Percentiles rank a stretch among this genome's conserved stretches.
Conservation (phyloP, 2,797 vertebrate species). For the Menidia menidia region DNA sequence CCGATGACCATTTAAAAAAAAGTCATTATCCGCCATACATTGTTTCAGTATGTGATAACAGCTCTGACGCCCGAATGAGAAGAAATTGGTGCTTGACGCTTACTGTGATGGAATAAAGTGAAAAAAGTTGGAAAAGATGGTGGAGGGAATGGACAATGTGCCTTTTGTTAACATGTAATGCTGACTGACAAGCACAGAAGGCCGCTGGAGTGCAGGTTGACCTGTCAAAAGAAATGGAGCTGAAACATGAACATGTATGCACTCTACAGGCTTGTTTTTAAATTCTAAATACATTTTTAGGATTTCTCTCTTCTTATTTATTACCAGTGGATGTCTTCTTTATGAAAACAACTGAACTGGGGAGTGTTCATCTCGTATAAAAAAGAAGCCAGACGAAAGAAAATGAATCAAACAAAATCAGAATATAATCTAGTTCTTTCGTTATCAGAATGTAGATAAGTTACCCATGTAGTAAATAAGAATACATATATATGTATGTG, state of each 20-base stretch:
- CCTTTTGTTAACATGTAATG: conserved; percentile 40
- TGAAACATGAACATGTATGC: conserved; percentile 13
- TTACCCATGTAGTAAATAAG: conserved; percentile 46
- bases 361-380: conserved; percentile 8
- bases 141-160: conserved; percentile 35
- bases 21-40: no score
- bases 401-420: conserved; percentile 23
- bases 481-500: conserved; percentile 22
- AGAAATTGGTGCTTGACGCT: neutral
- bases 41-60: neutral
- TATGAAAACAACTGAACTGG: neutral
- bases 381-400: neutral
- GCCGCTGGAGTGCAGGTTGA: conserved; percentile 10
- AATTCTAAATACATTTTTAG: neutral
- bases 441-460: conserved; percentile 62
- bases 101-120: neutral
- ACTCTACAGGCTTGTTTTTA: neutral
- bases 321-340: neutral
- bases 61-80: neutral
- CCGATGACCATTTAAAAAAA: conserved; percentile 13
- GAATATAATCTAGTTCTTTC: conserved; percentile 20
- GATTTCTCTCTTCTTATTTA: neutral
- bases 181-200: conserved; percentile 14
- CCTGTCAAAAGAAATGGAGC: conserved; percentile 7
- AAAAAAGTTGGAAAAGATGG: neutral